Conservation (phyloP, 1,140 invertebrate species). For the Zeugodacus cucurbitae region DNA sequence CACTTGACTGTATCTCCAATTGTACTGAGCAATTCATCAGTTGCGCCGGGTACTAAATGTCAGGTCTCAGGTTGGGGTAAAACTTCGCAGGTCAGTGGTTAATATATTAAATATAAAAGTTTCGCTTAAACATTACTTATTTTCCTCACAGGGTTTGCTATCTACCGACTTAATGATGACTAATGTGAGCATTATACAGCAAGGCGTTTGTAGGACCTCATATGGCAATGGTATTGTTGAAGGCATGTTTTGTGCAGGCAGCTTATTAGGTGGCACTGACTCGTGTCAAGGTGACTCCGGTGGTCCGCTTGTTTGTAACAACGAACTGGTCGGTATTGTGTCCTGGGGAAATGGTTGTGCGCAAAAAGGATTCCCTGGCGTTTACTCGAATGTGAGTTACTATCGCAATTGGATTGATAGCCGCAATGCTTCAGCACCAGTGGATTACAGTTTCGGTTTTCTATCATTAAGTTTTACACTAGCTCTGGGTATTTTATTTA, state of each 20-base stretch:
- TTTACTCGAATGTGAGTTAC: slow-evolving; percentile 74
- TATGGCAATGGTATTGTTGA: slow-evolving; percentile 51
- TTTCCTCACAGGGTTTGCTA: slow-evolving; percentile 46
- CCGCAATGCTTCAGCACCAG: slow-evolving; percentile 42
- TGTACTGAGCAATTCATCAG: slow-evolving; percentile 46
- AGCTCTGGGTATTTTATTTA: neutral
- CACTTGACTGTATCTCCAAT: slow-evolving; percentile 54
- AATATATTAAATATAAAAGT: neutral
- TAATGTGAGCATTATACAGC: slow-evolving; percentile 55
- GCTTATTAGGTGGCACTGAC: slow-evolving; percentile 56
- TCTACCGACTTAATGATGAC: slow-evolving; percentile 53
- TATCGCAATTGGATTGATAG: slow-evolving; percentile 57
- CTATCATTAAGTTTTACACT: neutral
- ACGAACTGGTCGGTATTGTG: slow-evolving; percentile 73
- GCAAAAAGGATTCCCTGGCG: slow-evolving; percentile 73
- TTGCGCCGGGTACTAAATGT: slow-evolving; percentile 49
- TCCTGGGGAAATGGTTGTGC: slow-evolving; percentile 81
- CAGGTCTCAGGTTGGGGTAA: slow-evolving; percentile 62
- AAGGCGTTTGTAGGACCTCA: slow-evolving; percentile 50
- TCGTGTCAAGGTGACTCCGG: slow-evolving; percentile 70
- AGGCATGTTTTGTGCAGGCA: slow-evolving; percentile 61
- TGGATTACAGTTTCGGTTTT: neutral
- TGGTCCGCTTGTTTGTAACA: slow-evolving; percentile 69
- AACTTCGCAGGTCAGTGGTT: slow-evolving; percentile 52
- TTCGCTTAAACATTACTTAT: neutral